Evolutionary conservation across 1,140 invertebrate species (phyloP).

Genomic region (Dryas iulia): DNA sequence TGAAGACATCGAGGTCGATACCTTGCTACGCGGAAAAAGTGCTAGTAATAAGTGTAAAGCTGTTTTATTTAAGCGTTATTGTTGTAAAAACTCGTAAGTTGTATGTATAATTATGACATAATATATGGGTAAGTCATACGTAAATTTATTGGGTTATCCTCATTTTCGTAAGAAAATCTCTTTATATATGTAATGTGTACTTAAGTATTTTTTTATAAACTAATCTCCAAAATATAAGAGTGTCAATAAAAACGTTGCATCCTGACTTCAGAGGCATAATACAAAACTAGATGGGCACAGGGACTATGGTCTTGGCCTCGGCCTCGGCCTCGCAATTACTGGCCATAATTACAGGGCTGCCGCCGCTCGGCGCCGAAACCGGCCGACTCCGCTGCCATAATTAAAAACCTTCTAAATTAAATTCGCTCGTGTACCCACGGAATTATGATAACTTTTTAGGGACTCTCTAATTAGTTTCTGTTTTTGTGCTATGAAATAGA

Average conservation of each 20-base stretch:
- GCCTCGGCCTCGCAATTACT: slow-evolving; percentile 67
- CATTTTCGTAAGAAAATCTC: too few relatives aligned
- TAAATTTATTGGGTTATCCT: too few relatives aligned
- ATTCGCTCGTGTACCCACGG: slow-evolving; percentile 73
- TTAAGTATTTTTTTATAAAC: not conserved
- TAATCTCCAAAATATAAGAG: slow-evolving; percentile 11
- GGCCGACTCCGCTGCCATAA: slow-evolving; percentile 65
- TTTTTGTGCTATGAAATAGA: slow-evolving; percentile 48
- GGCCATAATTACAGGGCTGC: slow-evolving; percentile 75
- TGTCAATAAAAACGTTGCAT: slow-evolving; percentile 32
- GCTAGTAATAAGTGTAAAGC: too few relatives aligned
- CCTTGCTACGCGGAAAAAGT: too few relatives aligned
- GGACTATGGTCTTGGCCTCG: slow-evolving; percentile 31
- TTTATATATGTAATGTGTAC: not conserved
- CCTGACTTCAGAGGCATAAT: slow-evolving; percentile 56
- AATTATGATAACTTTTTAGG: slow-evolving; percentile 77
- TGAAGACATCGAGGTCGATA: too few relatives aligned
- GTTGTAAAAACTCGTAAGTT: too few relatives aligned
- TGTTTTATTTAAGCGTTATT: too few relatives aligned
- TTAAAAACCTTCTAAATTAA: slow-evolving; percentile 79
- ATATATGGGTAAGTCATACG: too few relatives aligned
- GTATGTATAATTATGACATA: too few relatives aligned
- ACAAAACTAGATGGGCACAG: slow-evolving; percentile 48
- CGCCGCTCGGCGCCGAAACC: slow-evolving; percentile 72
- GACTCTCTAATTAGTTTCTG: slow-evolving; percentile 77